Evolutionary conservation across 2,888 invertebrate species (phyloP).

Genomic region (Patella pellucida): DNA sequence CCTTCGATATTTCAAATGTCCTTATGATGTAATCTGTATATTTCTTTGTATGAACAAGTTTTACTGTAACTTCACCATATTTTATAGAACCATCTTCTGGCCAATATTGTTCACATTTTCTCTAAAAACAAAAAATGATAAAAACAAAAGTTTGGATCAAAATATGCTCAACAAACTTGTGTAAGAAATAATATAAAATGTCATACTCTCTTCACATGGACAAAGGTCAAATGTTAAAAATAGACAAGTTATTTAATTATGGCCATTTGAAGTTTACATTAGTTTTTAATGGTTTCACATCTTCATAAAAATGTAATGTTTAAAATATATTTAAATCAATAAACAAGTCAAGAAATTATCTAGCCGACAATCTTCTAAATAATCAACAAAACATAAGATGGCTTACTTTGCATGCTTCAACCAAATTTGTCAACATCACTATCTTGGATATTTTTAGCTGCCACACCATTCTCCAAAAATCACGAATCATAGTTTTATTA

Average conservation of each 20-base stretch:
- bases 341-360: too few relatives aligned
- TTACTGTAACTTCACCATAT: conserved; percentile 58
- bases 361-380: too few relatives aligned
- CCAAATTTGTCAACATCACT: conserved; percentile 78
- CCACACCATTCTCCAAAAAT: conserved; percentile 84
- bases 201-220: too few relatives aligned
- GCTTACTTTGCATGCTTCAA: conserved; percentile 60
- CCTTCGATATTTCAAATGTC: conserved; percentile 59
- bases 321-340: too few relatives aligned
- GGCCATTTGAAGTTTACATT: too few relatives aligned
- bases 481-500: conserved; percentile 77
- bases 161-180: too few relatives aligned
- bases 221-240: too few relatives aligned
- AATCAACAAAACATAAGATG: not conserved
- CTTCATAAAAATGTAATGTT: too few relatives aligned
- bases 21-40: conserved; percentile 62
- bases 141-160: not conserved
- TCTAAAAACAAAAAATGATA: conserved; percentile 41
- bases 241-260: too few relatives aligned
- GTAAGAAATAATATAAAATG: too few relatives aligned
- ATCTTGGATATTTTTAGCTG: conserved; percentile 79
- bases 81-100: conserved; percentile 55
- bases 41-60: conserved; percentile 52
- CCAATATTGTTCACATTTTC: conserved; percentile 68
- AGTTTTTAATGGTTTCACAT: too few relatives aligned